Percentiles rank a stretch among this genome's conserved stretches.
Conservation (phyloP, 2,797 vertebrate species). For the Acanthurus tractus region DNA sequence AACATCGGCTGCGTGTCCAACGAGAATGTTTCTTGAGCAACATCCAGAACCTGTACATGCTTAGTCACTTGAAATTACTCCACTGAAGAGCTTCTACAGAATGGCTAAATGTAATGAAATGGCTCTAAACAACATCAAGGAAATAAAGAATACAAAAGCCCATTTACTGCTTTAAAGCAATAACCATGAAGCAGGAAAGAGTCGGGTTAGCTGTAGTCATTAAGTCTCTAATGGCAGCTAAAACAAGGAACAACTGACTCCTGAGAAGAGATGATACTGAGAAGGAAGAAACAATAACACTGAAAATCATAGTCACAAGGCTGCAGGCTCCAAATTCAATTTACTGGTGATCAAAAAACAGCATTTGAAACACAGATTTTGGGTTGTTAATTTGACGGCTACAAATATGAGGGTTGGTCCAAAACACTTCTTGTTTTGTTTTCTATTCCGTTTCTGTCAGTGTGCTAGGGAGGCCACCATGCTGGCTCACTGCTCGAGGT, state of each 20-base stretch:
- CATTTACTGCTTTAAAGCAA: conserved; percentile 59
- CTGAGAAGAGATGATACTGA: conserved; percentile 40
- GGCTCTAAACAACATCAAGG: conserved; percentile 62
- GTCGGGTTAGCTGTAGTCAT: conserved; percentile 61
- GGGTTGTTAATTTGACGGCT: conserved; percentile 65
- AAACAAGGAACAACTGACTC: conserved; percentile 64
- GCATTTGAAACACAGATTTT: conserved; percentile 41
- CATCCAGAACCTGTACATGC: conserved; percentile 36
- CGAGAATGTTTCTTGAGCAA: conserved; percentile 24
- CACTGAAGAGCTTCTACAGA: conserved; percentile 26
- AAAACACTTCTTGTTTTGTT: conserved; percentile 62
- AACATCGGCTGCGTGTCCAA: conserved; percentile 21
- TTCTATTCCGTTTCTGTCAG: conserved; percentile 59
- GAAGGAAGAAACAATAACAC: conserved; percentile 43
- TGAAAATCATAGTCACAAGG: conserved; percentile 64
- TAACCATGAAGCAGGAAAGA: conserved; percentile 65
- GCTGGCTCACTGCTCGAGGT: conserved; percentile 45
- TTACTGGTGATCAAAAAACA: conserved; percentile 39
- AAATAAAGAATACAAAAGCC: conserved; percentile 62
- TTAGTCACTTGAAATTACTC: conserved; percentile 40
- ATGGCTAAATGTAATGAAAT: conserved; percentile 58
- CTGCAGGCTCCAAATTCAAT: conserved; percentile 70
- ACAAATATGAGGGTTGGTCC: conserved; percentile 59
- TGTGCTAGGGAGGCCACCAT: conserved; percentile 36
- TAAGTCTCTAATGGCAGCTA: conserved; percentile 64